These are phyloP conservation scores for Psylliodes chrysocephalus DNA, from an alignment of 2,888 invertebrate genomes.

Conservation along the genomic window DNA sequence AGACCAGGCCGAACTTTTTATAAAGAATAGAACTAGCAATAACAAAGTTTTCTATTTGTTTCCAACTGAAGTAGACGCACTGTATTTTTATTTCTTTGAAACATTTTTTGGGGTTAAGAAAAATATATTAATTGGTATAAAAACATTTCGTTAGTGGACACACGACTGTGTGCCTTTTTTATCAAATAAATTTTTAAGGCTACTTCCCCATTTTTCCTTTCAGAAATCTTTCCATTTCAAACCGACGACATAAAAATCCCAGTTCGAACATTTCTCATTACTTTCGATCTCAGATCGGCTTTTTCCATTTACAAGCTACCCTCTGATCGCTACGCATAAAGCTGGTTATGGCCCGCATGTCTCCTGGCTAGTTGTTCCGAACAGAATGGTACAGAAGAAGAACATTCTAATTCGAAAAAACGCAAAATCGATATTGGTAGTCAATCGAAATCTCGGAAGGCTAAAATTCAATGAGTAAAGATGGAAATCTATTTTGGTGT, in stretches of 20 bases:
- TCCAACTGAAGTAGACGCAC: too few relatives aligned
- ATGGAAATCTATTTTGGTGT: not conserved
- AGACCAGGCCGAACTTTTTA: too few relatives aligned
- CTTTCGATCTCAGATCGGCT: not conserved
- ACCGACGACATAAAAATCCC: not conserved
- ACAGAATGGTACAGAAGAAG: constrained; percentile 1
- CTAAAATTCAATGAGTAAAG: not conserved
- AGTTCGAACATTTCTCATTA: constrained; percentile 2
- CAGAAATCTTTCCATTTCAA: not conserved
- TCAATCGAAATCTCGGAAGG: constrained; percentile 4
- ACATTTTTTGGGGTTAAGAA: too few relatives aligned
- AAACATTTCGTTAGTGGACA: too few relatives aligned
- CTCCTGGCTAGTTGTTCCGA: not conserved
- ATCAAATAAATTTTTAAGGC: too few relatives aligned
- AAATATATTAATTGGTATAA: too few relatives aligned
- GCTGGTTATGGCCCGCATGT: not conserved
- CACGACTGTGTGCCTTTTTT: too few relatives aligned
- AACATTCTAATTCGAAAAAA: constrained; percentile 23
- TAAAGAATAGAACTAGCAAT: too few relatives aligned
- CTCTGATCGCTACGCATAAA: not conserved
- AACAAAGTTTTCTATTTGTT: too few relatives aligned
- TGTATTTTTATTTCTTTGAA: too few relatives aligned
- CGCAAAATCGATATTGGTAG: constrained; percentile 20
- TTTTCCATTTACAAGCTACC: constrained; percentile 2
- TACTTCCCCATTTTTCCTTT: not conserved